A percentile compares a stretch with the other conserved stretches of the same genome.
phyloP scores from a whole-genome alignment of 2,888 invertebrate genomes.

The Metopia argyrocephala region DNA sequence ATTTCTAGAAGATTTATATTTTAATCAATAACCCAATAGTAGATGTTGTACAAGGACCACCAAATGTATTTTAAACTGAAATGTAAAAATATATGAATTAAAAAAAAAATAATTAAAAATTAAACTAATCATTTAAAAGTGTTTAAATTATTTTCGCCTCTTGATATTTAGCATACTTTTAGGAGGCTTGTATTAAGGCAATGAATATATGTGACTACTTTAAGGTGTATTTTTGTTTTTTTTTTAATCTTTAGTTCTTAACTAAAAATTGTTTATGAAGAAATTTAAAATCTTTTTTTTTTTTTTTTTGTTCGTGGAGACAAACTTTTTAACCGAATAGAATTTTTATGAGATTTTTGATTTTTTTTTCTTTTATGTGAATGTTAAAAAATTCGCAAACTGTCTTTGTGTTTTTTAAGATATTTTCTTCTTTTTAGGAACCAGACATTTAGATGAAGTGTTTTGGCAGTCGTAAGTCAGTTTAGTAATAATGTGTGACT shows the following conservation, averaged over 20 bases:
- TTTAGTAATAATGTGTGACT: constrained; percentile 31
- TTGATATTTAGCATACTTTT: not conserved
- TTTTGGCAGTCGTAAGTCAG: constrained; percentile 36
- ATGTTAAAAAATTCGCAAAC: constrained; percentile 15
- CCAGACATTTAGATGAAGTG: constrained; percentile 31
- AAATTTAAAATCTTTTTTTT: not conserved
- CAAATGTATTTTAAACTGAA: no score
- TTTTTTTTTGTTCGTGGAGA: not conserved
- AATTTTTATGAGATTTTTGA: constrained; percentile 70
- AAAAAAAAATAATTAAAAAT: no score
- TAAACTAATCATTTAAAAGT: no score
- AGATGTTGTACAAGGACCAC: no score
- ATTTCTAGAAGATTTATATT: no score
- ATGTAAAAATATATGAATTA: no score
- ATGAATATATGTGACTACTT: not conserved
- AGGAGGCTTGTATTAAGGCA: not conserved
- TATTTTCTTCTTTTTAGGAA: not conserved
- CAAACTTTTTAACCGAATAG: constrained; percentile 68
- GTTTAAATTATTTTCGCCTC: no score
- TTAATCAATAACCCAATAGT: no score
- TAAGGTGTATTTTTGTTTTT: not conserved
- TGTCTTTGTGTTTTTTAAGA: constrained; percentile 17
- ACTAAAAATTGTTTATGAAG: not conserved
- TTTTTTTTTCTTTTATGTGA: not conserved
- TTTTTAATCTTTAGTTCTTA: not conserved